Conservation (phyloP, 2,113 vertebrate species). For the Corynorhinus townsendii region DNA sequence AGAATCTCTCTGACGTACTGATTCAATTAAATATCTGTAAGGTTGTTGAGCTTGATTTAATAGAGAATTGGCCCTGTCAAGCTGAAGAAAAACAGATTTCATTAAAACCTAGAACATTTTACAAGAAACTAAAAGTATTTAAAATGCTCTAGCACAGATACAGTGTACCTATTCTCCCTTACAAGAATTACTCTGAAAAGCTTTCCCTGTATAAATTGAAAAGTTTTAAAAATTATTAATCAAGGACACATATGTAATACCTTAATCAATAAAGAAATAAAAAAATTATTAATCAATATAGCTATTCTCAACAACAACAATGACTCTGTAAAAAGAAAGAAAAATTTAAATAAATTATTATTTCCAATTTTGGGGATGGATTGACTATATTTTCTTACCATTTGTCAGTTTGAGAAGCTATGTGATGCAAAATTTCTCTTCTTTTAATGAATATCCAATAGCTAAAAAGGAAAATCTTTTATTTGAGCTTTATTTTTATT, state of each 20-base stretch:
- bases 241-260: too few species aligned
- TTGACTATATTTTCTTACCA: not conserved
- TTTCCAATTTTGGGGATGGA: not conserved
- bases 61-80: slow-evolving; percentile 88
- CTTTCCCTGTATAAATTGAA: not conserved
- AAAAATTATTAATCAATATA: not conserved
- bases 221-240: slow-evolving; percentile 2
- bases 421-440: not conserved
- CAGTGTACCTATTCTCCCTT: not conserved
- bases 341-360: not conserved
- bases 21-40: slow-evolving; percentile 93
- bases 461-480: slow-evolving; percentile 15
- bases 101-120: slow-evolving; percentile 33
- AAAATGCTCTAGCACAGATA: not conserved
- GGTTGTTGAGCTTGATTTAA: slow-evolving; percentile 93
- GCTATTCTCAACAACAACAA: not conserved
- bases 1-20: slow-evolving; percentile 90
- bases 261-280: too few species aligned
- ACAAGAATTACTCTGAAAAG: not conserved
- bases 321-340: not conserved
- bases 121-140: not conserved
- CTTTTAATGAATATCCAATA: slow-evolving; percentile 36
- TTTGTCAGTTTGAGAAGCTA: not conserved
- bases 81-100: slow-evolving; percentile 77
- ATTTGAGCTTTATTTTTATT: slow-evolving; percentile 6